Evolutionary conservation across 2,113 vertebrate genomes (phyloP).

Genomic region (Cepphus grylle): DNA sequence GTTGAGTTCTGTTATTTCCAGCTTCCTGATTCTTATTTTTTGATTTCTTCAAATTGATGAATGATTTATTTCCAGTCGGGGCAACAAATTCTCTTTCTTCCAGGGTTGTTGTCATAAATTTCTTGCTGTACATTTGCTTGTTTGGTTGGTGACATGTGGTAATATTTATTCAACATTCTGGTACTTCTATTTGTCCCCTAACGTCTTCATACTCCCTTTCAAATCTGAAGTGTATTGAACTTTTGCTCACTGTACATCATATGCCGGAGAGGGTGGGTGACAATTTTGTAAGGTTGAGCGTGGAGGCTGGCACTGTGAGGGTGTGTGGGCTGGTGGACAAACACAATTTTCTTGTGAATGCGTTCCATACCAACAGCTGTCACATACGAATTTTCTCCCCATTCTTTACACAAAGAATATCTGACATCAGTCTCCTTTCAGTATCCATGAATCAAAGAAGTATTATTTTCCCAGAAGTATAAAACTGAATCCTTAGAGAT

Average conservation of each 20-base stretch:
- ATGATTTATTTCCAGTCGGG: slow-evolving; percentile 13
- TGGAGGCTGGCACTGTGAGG: not conserved
- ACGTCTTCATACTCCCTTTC: slow-evolving; percentile 24
- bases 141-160: slow-evolving; percentile 17
- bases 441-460: not conserved
- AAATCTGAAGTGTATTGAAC: slow-evolving; percentile 33
- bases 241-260: not conserved
- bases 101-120: slow-evolving; percentile 22
- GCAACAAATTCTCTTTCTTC: slow-evolving; percentile 14
- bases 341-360: not conserved
- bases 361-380: not conserved
- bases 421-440: not conserved
- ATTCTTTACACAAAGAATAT: not conserved
- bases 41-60: slow-evolving; percentile 23
- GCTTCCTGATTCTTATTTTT: not conserved
- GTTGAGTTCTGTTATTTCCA: not conserved
- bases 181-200: not conserved
- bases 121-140: not conserved
- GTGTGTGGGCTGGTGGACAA: not conserved
- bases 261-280: not conserved
- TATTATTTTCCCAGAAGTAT: not conserved
- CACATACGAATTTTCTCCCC: not conserved
- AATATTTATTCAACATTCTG: slow-evolving; percentile 25
- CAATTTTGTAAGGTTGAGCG: slow-evolving; percentile 5
- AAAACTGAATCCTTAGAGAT: not conserved